Conservation (phyloP, 2,888 invertebrate species). For the Eupithecia pulchellata region DNA sequence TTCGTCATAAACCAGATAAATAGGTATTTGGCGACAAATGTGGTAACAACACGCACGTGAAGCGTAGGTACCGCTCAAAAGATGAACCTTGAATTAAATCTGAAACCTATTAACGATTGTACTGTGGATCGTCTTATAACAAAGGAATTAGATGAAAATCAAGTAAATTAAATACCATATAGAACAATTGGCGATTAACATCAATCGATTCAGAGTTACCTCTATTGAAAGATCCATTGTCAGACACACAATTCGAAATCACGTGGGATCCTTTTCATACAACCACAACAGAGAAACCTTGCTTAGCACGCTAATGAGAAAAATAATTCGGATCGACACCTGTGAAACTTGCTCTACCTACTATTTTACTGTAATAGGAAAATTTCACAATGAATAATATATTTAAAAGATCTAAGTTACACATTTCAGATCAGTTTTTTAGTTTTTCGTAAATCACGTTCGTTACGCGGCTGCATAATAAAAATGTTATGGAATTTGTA, state of each 20-base stretch:
- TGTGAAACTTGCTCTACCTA: neutral
- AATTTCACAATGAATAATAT: neutral
- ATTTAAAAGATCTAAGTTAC: neutral
- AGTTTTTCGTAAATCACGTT: neutral
- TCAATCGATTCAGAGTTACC: constrained; percentile 49
- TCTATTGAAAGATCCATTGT: constrained; percentile 60
- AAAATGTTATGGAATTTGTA: neutral
- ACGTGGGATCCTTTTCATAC: constrained; percentile 55
- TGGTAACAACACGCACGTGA: neutral
- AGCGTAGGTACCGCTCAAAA: neutral
- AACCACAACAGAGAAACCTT: constrained; percentile 39
- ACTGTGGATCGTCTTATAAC: neutral
- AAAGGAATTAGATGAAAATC: neutral
- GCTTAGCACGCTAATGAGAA: constrained; percentile 37
- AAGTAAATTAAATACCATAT: constrained; percentile 25
- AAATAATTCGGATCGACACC: constrained; percentile 6
- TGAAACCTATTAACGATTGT: neutral
- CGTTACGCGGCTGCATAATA: neutral
- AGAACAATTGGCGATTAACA: constrained; percentile 66
- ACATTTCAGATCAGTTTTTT: neutral
- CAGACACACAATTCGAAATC: constrained; percentile 52
- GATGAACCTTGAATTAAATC: neutral
- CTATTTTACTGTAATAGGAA: neutral
- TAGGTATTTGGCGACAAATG: too few species aligned
- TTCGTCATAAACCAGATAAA: too few species aligned